Conservation (phyloP, 2,888 invertebrate genomes). For the Seira musarum region DNA sequence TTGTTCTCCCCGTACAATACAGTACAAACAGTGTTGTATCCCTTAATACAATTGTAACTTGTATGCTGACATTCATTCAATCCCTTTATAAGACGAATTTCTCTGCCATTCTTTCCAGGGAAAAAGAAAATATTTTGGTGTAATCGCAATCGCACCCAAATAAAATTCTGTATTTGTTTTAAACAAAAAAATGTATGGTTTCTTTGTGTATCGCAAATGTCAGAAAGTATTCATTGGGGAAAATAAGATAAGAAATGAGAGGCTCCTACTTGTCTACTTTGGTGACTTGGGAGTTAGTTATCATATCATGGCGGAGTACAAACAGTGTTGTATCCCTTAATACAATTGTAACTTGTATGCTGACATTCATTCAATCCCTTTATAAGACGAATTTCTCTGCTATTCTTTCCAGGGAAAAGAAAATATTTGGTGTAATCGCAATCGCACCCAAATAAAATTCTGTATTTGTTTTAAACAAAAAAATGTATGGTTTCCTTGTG, state of each 20-base stretch:
- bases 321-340: no score
- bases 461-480: no score
- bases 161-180: no score
- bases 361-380: conserved; percentile 21
- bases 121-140: no score
- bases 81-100: background rate
- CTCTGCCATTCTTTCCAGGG: no score
- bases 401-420: no score
- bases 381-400: background rate
- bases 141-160: no score
- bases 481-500: background rate
- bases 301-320: background rate
- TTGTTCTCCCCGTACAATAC: conserved; percentile 33
- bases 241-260: background rate
- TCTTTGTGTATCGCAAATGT: background rate
- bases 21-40: no score
- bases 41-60: conserved; percentile 66
- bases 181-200: background rate
- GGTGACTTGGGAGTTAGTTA: background rate
- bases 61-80: conserved; percentile 29
- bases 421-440: no score
- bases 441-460: no score
- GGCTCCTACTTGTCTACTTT: background rate
- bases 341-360: conserved; percentile 60
- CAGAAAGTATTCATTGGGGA: conserved; percentile 1